Evolutionary conservation across 2,888 invertebrate genomes (phyloP).

Genomic region (Himalopsyche kuldschensis): DNA sequence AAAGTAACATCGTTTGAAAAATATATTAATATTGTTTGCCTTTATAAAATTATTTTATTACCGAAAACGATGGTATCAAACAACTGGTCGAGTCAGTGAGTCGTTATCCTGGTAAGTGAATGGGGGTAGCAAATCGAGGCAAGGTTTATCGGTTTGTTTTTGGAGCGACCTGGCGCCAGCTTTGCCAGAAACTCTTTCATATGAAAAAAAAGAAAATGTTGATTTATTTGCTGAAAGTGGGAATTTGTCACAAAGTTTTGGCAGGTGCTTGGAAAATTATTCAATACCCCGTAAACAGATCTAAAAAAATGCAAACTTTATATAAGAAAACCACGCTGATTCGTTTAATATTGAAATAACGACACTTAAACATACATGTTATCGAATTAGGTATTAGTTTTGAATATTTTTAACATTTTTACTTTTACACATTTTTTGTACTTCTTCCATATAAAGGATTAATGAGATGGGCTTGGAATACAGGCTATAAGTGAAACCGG

Average conservation of each 20-base stretch:
- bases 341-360: no score
- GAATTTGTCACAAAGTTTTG: not conserved
- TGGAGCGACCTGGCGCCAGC: not conserved
- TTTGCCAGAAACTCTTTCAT: not conserved
- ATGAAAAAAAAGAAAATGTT: not conserved
- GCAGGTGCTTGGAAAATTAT: not conserved
- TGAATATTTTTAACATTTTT: no score
- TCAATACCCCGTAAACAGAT: not conserved
- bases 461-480: no score
- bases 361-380: no score
- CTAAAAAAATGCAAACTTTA: not conserved
- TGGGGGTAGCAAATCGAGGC: not conserved
- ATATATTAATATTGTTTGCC: no score
- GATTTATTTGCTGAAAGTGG: not conserved
- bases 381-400: no score
- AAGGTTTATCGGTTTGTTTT: not conserved
- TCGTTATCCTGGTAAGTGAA: not conserved
- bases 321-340: not conserved
- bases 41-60: no score
- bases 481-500: no score
- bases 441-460: no score
- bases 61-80: no score
- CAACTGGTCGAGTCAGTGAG: not conserved
- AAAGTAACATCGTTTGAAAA: no score
- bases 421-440: no score